Percentiles rank a stretch among this genome's conserved stretches.
These are phyloP conservation scores for Gouania willdenowi DNA, from an alignment of 2,797 vertebrate genomes.

Conservation along the genomic window DNA sequence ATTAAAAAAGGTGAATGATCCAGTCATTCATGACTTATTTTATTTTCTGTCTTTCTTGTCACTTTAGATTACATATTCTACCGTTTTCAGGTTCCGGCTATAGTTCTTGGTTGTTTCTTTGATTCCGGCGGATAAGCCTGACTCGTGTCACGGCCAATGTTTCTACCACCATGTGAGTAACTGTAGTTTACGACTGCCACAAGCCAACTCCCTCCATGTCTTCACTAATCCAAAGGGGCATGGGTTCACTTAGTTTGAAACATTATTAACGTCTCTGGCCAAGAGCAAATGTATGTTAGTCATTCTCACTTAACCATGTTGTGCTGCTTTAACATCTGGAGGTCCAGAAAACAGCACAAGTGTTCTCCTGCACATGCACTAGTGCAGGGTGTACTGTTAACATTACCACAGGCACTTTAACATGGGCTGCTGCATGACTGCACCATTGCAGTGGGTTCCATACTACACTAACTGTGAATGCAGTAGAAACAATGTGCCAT, in stretches of 20 bases:
- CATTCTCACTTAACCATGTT: conserved; percentile 23
- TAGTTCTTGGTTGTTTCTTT: not conserved
- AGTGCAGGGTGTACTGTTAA: conserved; percentile 15
- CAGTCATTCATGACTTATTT: no score
- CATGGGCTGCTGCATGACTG: conserved; percentile 48
- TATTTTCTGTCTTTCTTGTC: no score
- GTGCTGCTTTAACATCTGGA: conserved; percentile 5
- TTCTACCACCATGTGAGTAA: conserved; percentile 3
- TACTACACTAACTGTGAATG: not conserved
- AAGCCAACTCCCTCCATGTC: conserved; percentile 29
- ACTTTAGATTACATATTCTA: no score
- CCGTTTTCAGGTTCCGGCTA: no score
- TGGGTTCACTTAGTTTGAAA: conserved; percentile 6
- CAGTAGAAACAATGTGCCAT: conserved; percentile 20
- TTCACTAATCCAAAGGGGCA: conserved; percentile 7
- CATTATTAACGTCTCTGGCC: conserved; percentile 31
- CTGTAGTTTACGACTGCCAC: conserved; percentile 14
- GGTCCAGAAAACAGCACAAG: conserved; percentile 32
- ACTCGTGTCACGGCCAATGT: not conserved
- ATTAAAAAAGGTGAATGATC: no score
- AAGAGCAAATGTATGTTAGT: conserved; percentile 14
- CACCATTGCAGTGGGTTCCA: conserved; percentile 42
- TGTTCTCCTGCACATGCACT: conserved; percentile 5
- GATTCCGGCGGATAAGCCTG: conserved; percentile 2
- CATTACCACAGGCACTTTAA: conserved; percentile 16